Evolutionary conservation across 2,888 invertebrate genomes (phyloP), one percentile per base, ranked within the genome.

Genomic region (Clostera curtula): DNA sequence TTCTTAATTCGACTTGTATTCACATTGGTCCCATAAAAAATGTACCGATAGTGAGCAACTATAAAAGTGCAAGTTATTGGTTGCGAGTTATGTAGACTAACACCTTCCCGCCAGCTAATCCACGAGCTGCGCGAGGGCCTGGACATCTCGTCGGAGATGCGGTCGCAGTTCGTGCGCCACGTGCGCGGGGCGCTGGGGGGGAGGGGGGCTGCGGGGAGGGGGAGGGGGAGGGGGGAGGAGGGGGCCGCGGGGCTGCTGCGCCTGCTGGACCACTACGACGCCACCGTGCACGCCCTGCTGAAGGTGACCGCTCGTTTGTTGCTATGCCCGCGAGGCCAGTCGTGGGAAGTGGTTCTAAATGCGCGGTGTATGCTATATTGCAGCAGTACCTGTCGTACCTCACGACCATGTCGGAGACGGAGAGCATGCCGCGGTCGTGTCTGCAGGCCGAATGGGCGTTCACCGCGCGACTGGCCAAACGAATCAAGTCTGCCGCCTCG

Each of bases 391-490:
- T 97, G 48, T 90, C 92, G 42, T 97, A 97, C 76, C 85, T 97
- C 35, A 89, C 90, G 37, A 90, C 90, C 53, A 93, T 95, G 91
- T 92, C 95, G 3, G 77, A 88, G 37, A 88, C 89, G 71, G 88
- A 90, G 58, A 85, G 88, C 36, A 80, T 90, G 55, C 87, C 91
- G 36, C 94, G 95, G 62, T 88, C 90, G 48, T 86, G 90, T 10
- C 85, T 97, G 34, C 93, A 95, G 63, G 91, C 92, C 33, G 96
- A 97, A 68, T 96, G 96, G 95, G 86, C 87, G 41, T 97, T 96
- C 75, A 91, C 93, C 0, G 91, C 91, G 54, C 82, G 89, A 1
- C 89, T 94, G 27, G 91, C 92, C 42, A 87, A 89, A n/a, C 88
- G 92, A 70, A 90, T 94, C 43, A 86, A 87, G 5, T 89, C 90